Percentiles rank a stretch among this genome's conserved stretches.
These are phyloP conservation scores for Lepidothrix coronata DNA, from an alignment of 2,113 vertebrate species.

Conservation along the genomic window DNA sequence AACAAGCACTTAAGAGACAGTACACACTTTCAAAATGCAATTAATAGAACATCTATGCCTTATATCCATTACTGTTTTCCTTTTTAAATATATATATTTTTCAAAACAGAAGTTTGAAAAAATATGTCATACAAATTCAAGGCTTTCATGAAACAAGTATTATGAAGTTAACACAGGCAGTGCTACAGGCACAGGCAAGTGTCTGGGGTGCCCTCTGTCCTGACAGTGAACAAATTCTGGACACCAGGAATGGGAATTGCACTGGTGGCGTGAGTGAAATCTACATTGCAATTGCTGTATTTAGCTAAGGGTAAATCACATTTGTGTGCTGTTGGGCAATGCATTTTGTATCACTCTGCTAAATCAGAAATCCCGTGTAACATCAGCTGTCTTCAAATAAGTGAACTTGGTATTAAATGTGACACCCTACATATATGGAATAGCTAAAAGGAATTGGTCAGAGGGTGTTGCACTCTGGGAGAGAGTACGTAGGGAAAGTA, in stretches of 20 bases:
- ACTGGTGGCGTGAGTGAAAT: not conserved
- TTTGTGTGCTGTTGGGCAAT: no score
- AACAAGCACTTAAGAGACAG: not conserved
- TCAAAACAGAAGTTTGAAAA: not conserved
- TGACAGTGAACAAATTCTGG: rapidly evolving
- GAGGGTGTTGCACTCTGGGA: not conserved
- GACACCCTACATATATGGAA: rapidly evolving
- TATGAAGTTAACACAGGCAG: not conserved
- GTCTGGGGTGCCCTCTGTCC: not conserved
- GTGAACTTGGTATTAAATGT: not conserved
- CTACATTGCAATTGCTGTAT: rapidly evolving
- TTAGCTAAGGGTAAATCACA: not conserved
- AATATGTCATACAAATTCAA: not conserved
- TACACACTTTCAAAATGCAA: not conserved
- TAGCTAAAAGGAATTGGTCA: not conserved
- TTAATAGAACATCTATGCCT: not conserved
- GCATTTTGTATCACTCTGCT: not conserved
- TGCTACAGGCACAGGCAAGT: no score
- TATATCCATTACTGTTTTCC: not conserved
- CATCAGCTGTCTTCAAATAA: not conserved
- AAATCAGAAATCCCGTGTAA: not conserved
- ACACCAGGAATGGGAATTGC: not conserved
- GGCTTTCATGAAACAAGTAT: not conserved
- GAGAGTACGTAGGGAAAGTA: not conserved
- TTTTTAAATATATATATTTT: not conserved